Percentiles rank a stretch among this genome's conserved stretches.
Conservation (phyloP, 2,113 vertebrate genomes). For the Larimichthys polyactis region DNA sequence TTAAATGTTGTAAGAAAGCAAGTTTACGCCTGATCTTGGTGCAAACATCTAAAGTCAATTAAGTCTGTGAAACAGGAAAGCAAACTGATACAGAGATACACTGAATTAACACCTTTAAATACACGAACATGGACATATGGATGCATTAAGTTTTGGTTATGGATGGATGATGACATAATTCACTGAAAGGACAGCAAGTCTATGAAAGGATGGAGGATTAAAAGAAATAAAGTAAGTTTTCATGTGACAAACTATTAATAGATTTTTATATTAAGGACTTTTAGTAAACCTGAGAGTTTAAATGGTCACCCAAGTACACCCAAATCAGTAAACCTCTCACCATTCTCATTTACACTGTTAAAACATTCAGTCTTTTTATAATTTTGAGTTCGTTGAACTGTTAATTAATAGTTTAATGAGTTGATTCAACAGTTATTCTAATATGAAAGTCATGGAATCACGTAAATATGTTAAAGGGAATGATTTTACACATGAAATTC, state of each 20-base stretch:
- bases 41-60: conserved; percentile 67
- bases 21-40: conserved; percentile 46
- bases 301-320: neutral
- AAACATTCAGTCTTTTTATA: neutral
- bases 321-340: neutral
- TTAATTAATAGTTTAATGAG: neutral
- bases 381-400: neutral
- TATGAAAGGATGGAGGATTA: neutral
- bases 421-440: neutral
- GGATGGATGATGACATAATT: conserved; percentile 43
- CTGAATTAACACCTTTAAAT: neutral
- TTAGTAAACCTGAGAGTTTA: neutral
- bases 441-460: conserved; percentile 9
- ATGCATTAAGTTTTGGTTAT: conserved; percentile 36
- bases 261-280: neutral
- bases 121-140: conserved; percentile 52
- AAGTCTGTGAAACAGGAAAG: conserved; percentile 56
- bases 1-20: conserved; percentile 60
- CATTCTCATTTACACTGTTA: neutral
- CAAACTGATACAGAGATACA: conserved; percentile 30
- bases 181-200: conserved; percentile 17
- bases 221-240: conserved; percentile 8
- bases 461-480: neutral
- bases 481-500: neutral
- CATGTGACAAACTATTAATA: neutral